These are phyloP conservation scores for Arrhopalites spinosus DNA, from an alignment of 2,888 invertebrate species.

Conservation along the genomic window DNA sequence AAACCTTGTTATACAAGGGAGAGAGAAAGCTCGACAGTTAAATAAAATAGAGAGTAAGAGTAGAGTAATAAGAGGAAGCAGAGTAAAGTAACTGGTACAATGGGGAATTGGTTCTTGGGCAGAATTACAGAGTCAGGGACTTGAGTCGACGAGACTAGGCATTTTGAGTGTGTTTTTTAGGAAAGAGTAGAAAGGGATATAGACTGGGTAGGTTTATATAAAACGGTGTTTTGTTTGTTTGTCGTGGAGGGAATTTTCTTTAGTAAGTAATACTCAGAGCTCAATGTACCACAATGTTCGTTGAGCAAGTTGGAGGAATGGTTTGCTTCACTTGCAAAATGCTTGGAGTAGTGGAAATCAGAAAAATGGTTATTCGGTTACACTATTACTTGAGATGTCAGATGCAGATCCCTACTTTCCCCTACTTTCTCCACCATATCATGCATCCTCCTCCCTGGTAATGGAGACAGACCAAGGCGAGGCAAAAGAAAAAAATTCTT, in stretches of 20 bases:
- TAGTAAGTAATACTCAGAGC: neutral
- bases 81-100: no score
- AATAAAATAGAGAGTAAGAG: neutral
- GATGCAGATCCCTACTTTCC: slow-evolving; percentile 40
- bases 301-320: neutral
- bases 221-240: slow-evolving; percentile 23
- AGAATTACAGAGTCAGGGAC: no score
- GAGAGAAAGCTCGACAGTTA: neutral
- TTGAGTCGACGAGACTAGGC: no score
- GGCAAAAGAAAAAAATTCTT: neutral
- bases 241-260: slow-evolving; percentile 14
- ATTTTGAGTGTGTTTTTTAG: neutral
- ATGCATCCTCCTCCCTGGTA: neutral
- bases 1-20: neutral
- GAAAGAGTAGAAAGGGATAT: neutral
- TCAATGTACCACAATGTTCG: no score
- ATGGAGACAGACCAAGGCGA: neutral
- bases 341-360: slow-evolving; percentile 28
- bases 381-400: slow-evolving; percentile 42
- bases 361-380: slow-evolving; percentile 42
- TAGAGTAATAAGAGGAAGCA: no score
- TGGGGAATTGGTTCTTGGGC: no score
- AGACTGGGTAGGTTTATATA: neutral
- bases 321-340: slow-evolving; percentile 18
- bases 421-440: slow-evolving; percentile 8